Percentiles rank a stretch among this genome's conserved stretches.
Evolutionary conservation across 1,140 invertebrate genomes (phyloP).

Genomic region (Rhagoletis zephyria): DNA sequence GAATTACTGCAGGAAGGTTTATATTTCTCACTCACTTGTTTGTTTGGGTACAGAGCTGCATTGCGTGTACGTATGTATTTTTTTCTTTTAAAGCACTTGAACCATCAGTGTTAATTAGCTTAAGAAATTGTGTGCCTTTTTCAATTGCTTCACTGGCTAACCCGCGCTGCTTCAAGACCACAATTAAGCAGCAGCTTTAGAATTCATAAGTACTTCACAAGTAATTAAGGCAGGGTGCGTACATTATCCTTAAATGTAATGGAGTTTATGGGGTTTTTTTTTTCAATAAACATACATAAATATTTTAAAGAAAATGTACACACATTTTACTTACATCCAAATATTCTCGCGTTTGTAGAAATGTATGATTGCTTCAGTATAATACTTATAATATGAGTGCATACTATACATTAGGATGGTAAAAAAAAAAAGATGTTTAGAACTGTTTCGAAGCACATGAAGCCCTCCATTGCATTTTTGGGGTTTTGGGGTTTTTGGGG

Average conservation of each 20-base stretch:
- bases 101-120: constrained; percentile 45
- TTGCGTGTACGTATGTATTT: background rate
- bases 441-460: too few species aligned
- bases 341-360: too few species aligned
- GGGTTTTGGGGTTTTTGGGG: too few species aligned
- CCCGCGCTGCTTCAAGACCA: background rate
- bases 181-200: background rate
- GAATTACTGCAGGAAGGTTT: background rate
- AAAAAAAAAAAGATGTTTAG: too few species aligned
- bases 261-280: background rate
- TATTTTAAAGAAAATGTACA: too few species aligned
- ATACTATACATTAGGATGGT: too few species aligned
- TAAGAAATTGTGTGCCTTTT: constrained; percentile 16
- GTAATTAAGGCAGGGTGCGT: background rate
- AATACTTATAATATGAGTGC: too few species aligned
- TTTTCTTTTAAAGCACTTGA: background rate
- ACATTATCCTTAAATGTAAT: background rate
- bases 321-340: too few species aligned
- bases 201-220: background rate
- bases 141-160: background rate
- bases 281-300: background rate
- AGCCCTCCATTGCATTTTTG: too few species aligned
- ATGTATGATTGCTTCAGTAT: too few species aligned
- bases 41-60: background rate
- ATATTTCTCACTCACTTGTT: background rate